phyloP scores from a whole-genome alignment of 2,888 invertebrate genomes.

The Ryuthela nishihirai region DNA sequence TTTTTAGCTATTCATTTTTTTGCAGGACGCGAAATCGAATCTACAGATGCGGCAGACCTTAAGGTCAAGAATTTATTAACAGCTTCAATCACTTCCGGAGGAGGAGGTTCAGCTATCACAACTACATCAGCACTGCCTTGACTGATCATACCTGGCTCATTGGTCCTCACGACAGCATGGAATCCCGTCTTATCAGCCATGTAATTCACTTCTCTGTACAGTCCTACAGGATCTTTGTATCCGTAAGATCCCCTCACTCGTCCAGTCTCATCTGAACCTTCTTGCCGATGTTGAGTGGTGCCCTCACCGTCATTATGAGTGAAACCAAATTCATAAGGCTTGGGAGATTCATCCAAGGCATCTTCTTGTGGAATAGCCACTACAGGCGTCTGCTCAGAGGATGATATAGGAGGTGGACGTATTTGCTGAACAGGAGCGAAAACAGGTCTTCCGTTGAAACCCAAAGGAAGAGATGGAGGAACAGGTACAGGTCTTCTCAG shows the following conservation, averaged over 20 bases:
- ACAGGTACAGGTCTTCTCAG: too few relatives aligned
- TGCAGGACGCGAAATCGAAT: too few relatives aligned
- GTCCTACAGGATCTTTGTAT: conserved; percentile 21
- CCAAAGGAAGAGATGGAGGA: too few relatives aligned
- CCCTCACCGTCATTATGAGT: conserved; percentile 23
- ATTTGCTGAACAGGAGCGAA: too few relatives aligned
- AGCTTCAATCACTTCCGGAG: too few relatives aligned
- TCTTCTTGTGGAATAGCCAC: background rate
- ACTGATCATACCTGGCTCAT: conserved; percentile 29
- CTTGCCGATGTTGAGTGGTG: conserved; percentile 22
- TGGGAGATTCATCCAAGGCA: background rate
- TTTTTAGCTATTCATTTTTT: too few relatives aligned
- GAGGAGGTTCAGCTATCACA: conserved; percentile 18
- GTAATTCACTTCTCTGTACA: conserved; percentile 30
- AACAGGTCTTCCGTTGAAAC: too few relatives aligned
- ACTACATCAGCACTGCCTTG: conserved; percentile 27
- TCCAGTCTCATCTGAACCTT: conserved; percentile 17
- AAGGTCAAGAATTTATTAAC: too few relatives aligned
- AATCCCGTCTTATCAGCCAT: conserved; percentile 20
- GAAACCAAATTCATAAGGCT: conserved; percentile 17
- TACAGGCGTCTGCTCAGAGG: background rate
- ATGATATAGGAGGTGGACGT: background rate
- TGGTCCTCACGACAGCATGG: conserved; percentile 29
- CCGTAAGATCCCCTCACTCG: conserved; percentile 24
- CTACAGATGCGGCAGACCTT: too few relatives aligned